These are phyloP conservation scores for Calliphora vicina DNA, from an alignment of 1,140 invertebrate genomes.

Conservation along the genomic window DNA sequence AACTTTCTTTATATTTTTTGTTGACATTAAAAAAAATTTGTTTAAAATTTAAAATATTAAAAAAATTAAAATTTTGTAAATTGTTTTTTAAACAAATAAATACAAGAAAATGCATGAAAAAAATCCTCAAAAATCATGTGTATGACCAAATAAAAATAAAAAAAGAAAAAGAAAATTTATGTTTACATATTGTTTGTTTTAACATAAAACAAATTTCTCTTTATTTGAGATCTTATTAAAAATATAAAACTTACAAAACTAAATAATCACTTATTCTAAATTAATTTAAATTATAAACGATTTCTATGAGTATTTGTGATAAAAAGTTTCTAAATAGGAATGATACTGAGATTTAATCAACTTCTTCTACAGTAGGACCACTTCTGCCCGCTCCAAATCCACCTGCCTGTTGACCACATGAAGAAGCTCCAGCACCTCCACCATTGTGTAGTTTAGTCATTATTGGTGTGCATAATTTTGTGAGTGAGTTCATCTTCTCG, in stretches of 20 bases:
- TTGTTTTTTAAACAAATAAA: too few relatives aligned
- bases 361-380: conserved; percentile 77
- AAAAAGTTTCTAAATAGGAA: neutral
- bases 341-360: conserved; percentile 67
- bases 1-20: too few relatives aligned
- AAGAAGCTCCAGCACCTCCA: conserved; percentile 60
- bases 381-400: conserved; percentile 61
- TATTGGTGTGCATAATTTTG: conserved; percentile 66
- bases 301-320: neutral
- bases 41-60: too few relatives aligned
- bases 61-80: too few relatives aligned
- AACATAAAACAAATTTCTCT: conserved; percentile 24
- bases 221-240: neutral
- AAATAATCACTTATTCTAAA: conserved; percentile 7
- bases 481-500: conserved; percentile 67
- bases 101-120: too few relatives aligned
- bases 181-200: too few relatives aligned
- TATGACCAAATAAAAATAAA: too few relatives aligned
- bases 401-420: conserved; percentile 61
- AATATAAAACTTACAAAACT: neutral
- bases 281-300: neutral
- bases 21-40: too few relatives aligned
- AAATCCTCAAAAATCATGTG: too few relatives aligned
- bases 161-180: too few relatives aligned
- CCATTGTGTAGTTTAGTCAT: conserved; percentile 68